Conservation (phyloP, 2,797 vertebrate species). For the Pseudochaenichthys georgianus region DNA sequence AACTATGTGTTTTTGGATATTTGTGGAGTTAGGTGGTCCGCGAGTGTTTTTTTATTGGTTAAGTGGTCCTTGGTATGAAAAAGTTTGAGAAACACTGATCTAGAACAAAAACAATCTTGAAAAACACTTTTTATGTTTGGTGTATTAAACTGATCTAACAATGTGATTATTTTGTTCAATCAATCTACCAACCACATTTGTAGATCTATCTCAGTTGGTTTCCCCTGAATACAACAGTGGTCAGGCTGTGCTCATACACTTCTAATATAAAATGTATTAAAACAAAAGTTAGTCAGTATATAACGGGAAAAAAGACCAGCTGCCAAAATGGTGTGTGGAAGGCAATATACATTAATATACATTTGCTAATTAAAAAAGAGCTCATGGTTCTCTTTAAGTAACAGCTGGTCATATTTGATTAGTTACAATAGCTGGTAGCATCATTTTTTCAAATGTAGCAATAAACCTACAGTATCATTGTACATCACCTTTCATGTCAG, state of each 20-base stretch:
- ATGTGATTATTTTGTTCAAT: not conserved
- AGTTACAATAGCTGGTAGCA: not conserved
- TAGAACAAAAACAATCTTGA: not conserved
- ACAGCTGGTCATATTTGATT: not conserved
- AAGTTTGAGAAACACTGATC: too few relatives aligned
- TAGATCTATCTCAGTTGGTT: not conserved
- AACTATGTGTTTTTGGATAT: too few relatives aligned
- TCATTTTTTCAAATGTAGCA: not conserved
- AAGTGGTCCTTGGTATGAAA: too few relatives aligned
- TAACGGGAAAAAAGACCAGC: not conserved
- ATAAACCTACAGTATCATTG: not conserved
- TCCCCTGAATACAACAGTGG: slow-evolving; percentile 13
- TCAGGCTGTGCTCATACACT: too few relatives aligned
- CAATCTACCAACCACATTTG: slow-evolving; percentile 12
- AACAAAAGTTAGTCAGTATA: too few relatives aligned
- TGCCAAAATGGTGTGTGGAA: not conserved
- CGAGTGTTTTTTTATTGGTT: too few relatives aligned
- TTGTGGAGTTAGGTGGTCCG: too few relatives aligned
- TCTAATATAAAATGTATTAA: too few relatives aligned
- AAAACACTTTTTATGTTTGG: slow-evolving; percentile 3
- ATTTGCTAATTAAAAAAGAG: not conserved
- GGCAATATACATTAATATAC: not conserved
- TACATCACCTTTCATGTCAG: not conserved
- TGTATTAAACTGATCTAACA: not conserved
- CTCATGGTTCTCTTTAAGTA: not conserved